These are phyloP conservation scores for Xylota segnis DNA, from an alignment of 2,888 invertebrate species.

Conservation along the genomic window DNA sequence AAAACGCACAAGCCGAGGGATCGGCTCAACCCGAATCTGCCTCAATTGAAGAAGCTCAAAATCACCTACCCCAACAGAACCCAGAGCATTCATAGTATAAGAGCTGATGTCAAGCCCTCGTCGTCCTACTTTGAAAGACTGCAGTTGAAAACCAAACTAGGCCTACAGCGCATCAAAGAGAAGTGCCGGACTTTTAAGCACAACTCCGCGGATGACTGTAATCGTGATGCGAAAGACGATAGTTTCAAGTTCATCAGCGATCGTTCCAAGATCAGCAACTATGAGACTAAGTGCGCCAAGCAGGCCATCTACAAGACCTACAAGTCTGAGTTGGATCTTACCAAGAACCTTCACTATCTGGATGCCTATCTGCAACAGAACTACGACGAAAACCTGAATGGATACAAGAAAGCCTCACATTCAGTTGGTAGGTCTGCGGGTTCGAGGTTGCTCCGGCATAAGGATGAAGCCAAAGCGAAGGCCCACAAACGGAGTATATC, in stretches of 20 bases:
- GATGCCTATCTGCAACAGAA: conserved; percentile 84
- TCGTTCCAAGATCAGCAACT: conserved; percentile 81
- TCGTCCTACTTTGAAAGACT: conserved; percentile 82
- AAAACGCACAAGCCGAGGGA: conserved; percentile 78
- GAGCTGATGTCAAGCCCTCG: conserved; percentile 73
- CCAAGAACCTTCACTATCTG: conserved; percentile 83
- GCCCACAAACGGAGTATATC: conserved; percentile 82
- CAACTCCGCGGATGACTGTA: conserved; percentile 78
- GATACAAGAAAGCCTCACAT: conserved; percentile 80
- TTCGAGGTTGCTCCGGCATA: conserved; percentile 76
- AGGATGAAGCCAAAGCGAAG: conserved; percentile 39
- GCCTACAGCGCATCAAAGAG: conserved; percentile 83
- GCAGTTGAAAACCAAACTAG: conserved; percentile 83
- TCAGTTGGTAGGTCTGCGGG: conserved; percentile 81
- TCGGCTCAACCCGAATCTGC: conserved; percentile 75
- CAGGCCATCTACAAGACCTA: conserved; percentile 84
- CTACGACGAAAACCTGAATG: conserved; percentile 81
- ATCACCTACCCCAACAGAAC: conserved; percentile 84
- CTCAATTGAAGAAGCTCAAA: conserved; percentile 81
- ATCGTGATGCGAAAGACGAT: conserved; percentile 82
- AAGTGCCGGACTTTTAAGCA: conserved; percentile 83
- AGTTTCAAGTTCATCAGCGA: conserved; percentile 83
- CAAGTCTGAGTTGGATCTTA: conserved; percentile 84
- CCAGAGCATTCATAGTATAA: conserved; percentile 80
- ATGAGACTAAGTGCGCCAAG: conserved; percentile 81